A percentile compares a stretch with the other conserved stretches of the same genome.
These are phyloP conservation scores for Suricata suricatta DNA, from an alignment of 2,113 vertebrate genomes.

Conservation along the genomic window DNA sequence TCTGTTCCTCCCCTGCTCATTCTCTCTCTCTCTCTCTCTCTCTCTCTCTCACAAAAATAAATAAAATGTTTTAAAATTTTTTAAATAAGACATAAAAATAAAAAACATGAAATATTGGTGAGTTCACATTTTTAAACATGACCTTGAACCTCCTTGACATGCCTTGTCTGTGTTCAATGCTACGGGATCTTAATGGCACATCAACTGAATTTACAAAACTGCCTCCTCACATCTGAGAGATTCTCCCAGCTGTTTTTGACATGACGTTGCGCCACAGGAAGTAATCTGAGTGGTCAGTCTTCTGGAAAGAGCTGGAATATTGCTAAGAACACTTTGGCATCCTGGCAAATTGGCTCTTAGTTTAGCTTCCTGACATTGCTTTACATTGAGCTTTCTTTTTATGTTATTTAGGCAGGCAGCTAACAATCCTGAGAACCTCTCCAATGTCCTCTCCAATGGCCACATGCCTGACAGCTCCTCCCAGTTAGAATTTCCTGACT, in stretches of 20 bases:
- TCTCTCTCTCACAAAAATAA: too few species aligned
- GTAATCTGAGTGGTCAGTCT: not conserved
- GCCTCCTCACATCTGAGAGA: not conserved
- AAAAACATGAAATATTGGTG: not conserved
- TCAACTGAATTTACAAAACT: not conserved
- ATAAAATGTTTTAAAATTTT: too few species aligned
- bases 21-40: too few species aligned
- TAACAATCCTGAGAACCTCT: not conserved
- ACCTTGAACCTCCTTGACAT: not conserved
- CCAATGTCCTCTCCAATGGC: too few species aligned
- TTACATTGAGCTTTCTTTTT: not conserved
- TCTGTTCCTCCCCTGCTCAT: too few species aligned
- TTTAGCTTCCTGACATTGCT: not conserved
- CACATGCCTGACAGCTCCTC: not conserved
- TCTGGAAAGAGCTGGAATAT: not conserved
- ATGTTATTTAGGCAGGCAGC: not conserved
- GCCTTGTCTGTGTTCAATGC: not conserved
- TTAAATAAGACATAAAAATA: too few species aligned
- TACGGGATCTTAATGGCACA: not conserved
- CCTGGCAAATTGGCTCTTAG: not conserved
- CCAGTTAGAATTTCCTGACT: too few species aligned
- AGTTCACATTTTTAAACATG: not conserved
- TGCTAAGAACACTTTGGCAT: not conserved
- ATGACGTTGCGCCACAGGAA: not conserved
- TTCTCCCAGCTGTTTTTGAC: not conserved